phyloP scores from a whole-genome alignment of 2,797 vertebrate species.

The Rhinophrynus dorsalis region DNA sequence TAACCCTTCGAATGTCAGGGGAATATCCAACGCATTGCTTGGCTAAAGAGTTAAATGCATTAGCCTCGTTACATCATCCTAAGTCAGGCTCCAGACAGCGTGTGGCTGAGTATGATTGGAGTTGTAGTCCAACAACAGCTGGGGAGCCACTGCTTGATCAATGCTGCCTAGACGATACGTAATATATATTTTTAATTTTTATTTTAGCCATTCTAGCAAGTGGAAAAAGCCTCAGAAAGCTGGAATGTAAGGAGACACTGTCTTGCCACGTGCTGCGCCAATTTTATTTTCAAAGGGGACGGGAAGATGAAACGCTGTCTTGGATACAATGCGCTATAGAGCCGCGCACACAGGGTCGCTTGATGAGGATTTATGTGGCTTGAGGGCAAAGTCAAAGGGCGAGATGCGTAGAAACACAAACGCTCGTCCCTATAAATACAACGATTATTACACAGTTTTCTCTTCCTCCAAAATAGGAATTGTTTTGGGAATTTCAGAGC shows the following conservation, averaged over 20 bases:
- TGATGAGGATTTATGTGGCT: background rate
- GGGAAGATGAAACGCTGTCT: background rate
- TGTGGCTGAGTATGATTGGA: too few species aligned
- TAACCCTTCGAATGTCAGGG: too few species aligned
- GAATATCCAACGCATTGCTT: too few species aligned
- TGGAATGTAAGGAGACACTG: background rate
- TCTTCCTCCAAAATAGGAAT: conserved; percentile 27
- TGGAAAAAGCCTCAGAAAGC: background rate
- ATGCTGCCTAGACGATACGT: too few species aligned
- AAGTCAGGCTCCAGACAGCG: too few species aligned
- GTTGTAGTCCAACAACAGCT: too few species aligned
- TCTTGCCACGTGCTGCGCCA: background rate
- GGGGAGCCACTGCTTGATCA: too few species aligned
- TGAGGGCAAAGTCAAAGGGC: background rate
- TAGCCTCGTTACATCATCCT: too few species aligned
- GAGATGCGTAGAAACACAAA: background rate
- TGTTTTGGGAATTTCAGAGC: conserved; percentile 14
- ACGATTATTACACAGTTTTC: conserved; percentile 1
- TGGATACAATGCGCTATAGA: conserved; percentile 15
- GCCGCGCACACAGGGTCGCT: background rate
- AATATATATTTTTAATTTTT: too few species aligned
- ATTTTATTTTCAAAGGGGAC: background rate
- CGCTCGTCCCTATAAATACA: background rate
- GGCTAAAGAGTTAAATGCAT: too few species aligned
- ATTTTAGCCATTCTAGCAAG: too few species aligned